These are phyloP conservation scores for Coregonus clupeaformis DNA, from an alignment of 2,113 vertebrate genomes.

Conservation along the genomic window DNA sequence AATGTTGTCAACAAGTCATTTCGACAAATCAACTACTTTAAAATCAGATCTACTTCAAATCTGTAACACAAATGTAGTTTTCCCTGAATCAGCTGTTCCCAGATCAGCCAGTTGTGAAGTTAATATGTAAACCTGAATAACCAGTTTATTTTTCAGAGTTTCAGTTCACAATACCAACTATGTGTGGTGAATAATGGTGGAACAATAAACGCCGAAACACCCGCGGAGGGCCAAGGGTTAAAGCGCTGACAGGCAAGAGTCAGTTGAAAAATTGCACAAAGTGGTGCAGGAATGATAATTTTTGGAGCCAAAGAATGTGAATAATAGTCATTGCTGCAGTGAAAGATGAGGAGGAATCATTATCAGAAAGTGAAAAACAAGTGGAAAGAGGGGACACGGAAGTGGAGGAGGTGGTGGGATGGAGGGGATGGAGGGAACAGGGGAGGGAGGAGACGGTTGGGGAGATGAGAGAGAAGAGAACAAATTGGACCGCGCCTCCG, in stretches of 20 bases:
- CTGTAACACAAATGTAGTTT: not conserved
- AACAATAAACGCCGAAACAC: not conserved
- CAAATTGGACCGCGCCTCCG: constrained; percentile 18
- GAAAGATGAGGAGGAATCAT: constrained; percentile 18
- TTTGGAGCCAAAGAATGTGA: constrained; percentile 13
- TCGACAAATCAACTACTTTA: not conserved
- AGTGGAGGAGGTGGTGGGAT: not conserved
- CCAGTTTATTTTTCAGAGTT: not conserved
- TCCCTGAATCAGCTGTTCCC: not conserved
- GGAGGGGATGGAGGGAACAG: not conserved
- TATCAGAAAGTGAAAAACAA: constrained; percentile 3
- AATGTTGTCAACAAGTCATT: not conserved
- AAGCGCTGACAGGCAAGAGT: not conserved
- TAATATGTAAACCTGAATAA: not conserved
- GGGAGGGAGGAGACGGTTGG: not conserved
- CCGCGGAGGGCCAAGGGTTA: not conserved
- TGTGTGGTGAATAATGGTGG: not conserved
- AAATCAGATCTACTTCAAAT: not conserved
- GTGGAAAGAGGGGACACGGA: not conserved
- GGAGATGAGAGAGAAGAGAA: not conserved
- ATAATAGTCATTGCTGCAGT: constrained; percentile 13
- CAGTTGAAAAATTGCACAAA: constrained; percentile 19
- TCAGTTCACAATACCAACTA: not conserved
- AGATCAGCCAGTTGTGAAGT: not conserved
- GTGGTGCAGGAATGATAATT: constrained; percentile 9